Evolutionary conservation across 1,140 invertebrate species (phyloP), one percentile per base, ranked within the genome.

Genomic region (Drosophila varians): DNA sequence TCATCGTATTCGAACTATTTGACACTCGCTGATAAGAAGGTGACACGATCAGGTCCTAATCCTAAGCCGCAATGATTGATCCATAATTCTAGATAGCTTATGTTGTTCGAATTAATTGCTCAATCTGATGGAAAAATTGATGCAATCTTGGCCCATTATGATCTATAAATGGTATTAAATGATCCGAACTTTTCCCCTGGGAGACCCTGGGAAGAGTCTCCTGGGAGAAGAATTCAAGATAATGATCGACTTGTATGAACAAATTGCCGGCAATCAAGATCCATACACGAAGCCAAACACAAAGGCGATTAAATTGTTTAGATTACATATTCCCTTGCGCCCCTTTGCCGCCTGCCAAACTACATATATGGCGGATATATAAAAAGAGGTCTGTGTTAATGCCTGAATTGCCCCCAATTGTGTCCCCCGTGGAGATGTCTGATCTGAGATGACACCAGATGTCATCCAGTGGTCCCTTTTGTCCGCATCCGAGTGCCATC

Each of bases 221-320:
- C n/a, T n/a, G 79, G 9, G 28, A 11, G 9, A 86, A 84, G 80
- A 84, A 83, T 68, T 79, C 57, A 62, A 68, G 79, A 84, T 86
- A 79, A 84, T 79, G 65, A 84, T 84, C 72, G 79, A 84, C 79
- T 84, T 86, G 54, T 79, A 84, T 86, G 71, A 73, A 84, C 76
- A 84, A 84, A 84, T 84, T 84, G 79, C 58, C 61, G 48, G 60
- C 80, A 86, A 84, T 84, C 76, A 84, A 60, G 72, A 70, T 52
- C 9, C 19, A 40, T 7, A 18, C 25, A 16, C 11, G 11, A 21
- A 26, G 45, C 47, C 58, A 56, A 31, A 56, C 61, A 77, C 61
- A 77, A 77, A 58, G 74, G 36, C 66, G 64, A 75, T 54, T 65
- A 65, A 77, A 60, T 65, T 61, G 42, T 31, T 11, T 7, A 31